These are phyloP conservation scores for Diarsia dahlii DNA, from an alignment of 2,888 invertebrate genomes.

Conservation along the genomic window DNA sequence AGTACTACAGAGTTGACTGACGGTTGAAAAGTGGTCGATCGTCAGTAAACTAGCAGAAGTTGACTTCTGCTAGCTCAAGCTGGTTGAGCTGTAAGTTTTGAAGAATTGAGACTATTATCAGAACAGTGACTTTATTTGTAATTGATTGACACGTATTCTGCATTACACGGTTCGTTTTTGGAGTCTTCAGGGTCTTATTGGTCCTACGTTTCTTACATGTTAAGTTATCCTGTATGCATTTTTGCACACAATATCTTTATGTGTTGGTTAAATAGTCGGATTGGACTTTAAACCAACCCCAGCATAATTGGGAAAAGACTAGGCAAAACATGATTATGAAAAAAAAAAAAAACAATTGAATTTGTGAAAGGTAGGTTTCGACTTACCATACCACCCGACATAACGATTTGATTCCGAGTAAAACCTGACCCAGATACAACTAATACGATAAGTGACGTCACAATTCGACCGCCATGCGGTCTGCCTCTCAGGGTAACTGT, in stretches of 20 bases:
- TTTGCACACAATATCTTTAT: background rate
- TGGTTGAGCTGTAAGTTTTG: background rate
- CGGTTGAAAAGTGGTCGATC: too few species aligned
- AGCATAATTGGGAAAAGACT: background rate
- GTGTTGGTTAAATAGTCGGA: background rate
- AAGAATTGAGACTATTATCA: background rate
- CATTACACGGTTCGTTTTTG: background rate
- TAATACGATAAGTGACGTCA: slow-evolving; percentile 59
- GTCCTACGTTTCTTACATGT: background rate
- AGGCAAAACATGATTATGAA: background rate
- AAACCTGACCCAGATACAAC: slow-evolving; percentile 48
- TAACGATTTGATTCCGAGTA: slow-evolving; percentile 30
- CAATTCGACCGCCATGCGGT: slow-evolving; percentile 38
- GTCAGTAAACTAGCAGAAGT: background rate
- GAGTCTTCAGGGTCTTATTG: slow-evolving; percentile 13
- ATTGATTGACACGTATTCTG: background rate
- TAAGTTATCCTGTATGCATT: background rate
- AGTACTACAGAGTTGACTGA: too few species aligned
- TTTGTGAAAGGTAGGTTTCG: background rate
- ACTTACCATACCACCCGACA: slow-evolving; percentile 21
- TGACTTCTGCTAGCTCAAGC: too few species aligned
- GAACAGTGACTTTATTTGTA: background rate
- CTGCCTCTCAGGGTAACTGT: slow-evolving; percentile 25
- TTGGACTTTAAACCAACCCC: background rate
- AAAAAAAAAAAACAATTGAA: background rate